A percentile compares a stretch with the other conserved stretches of the same genome.
Evolutionary conservation across 2,797 vertebrate species (phyloP).

Genomic region (Chelon auratus): DNA sequence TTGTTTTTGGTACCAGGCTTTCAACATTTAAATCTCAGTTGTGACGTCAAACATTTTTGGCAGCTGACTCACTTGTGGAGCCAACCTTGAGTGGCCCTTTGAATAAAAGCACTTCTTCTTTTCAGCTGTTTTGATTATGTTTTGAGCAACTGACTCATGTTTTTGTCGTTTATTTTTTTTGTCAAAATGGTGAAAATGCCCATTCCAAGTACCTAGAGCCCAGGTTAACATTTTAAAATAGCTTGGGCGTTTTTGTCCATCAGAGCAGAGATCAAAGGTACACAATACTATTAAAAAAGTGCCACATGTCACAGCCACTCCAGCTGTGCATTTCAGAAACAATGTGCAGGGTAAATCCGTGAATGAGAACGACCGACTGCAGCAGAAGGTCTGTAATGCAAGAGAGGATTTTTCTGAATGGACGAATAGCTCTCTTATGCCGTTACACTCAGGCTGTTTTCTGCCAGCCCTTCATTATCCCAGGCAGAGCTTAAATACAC

Average conservation of each 20-base stretch:
- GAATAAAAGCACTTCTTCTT: too few species aligned
- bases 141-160: background rate
- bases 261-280: background rate
- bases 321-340: background rate
- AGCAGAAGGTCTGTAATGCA: constrained; percentile 26
- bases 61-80: too few species aligned
- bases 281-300: background rate
- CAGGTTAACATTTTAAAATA: too few species aligned
- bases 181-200: background rate
- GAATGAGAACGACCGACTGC: constrained; percentile 46
- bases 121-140: background rate
- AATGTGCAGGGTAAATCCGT: constrained; percentile 23
- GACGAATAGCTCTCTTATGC: constrained; percentile 34
- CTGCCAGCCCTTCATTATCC: constrained; percentile 57
- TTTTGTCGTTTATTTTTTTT: background rate
- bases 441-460: constrained; percentile 48
- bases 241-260: background rate
- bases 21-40: too few species aligned
- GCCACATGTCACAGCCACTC: background rate
- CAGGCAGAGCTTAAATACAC: constrained; percentile 37
- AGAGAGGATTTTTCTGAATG: constrained; percentile 51
- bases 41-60: too few species aligned
- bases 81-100: too few species aligned
- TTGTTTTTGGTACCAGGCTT: too few species aligned
- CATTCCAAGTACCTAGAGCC: too few species aligned